Evolutionary conservation across 2,113 vertebrate genomes (phyloP), one percentile per base, ranked within the genome.

Genomic region (Thomomys bottae): DNA sequence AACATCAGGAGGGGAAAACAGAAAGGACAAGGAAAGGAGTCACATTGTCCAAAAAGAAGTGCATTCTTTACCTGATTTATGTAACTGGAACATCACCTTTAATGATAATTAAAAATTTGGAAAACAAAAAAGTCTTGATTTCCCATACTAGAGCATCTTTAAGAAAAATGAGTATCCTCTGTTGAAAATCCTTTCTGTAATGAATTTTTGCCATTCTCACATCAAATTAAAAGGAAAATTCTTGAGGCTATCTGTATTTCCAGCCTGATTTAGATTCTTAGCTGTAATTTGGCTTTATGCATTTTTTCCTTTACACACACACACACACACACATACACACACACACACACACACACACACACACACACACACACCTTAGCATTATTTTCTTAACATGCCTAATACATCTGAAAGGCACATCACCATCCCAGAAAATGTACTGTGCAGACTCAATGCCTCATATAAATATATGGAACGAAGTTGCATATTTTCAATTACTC

Each of bases 401-500:
- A 34, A 93, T 84, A 84, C 77, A 92, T 95, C 84, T 92, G 82
- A 97, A 95, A 97, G 75, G 26, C 81, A 95, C 93, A 40, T 5
- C 95, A 88, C 85, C 84, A 95, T 94, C 54, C 49, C 72, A 82
- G 89, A 77, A n/a, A 88, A 92, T 92, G 95, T 95, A 89, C 79
- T 93, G 38, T 89, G 94, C 88, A 97, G 94, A 88, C 79, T 36
- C 28, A 38, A 59, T 87, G 73, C 30, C 63, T 78, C 91, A 94
- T 75, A 95, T 68, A 96, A 95, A 95, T 90, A 49, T 92, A 89
- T 96, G 77, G 80, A 97, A 96, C 83, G 63, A 96, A 89, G 66
- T 68, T 95, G 94, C 75, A 87, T 70, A 96, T 73, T 95, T 97
- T 95, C 90, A 96, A 87, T 96, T 92, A 95, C 77, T 96, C 78